Evolutionary conservation across 2,888 invertebrate genomes (phyloP), one percentile per base, ranked within the genome.

Genomic region (Aplocera efformata): DNA sequence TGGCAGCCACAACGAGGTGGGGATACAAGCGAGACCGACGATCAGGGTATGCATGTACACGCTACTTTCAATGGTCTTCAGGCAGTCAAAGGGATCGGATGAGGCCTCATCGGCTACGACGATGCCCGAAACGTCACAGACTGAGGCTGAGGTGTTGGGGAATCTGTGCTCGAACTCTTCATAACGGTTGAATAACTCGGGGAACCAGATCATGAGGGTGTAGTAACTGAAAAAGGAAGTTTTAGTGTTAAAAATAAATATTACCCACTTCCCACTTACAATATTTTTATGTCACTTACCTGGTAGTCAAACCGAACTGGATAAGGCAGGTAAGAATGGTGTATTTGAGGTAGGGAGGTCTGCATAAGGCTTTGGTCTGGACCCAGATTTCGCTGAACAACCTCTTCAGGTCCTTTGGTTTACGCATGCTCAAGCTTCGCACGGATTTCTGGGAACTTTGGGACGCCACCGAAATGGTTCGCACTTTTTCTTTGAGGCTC

Each of bases 191-290:
- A 96, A 96, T 60, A 96, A 79, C 75, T 96, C 96, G 7, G 96
- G 96, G 81, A 96, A 96, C 96, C 96, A 97, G 72, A 96, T 92
- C 94, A 96, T 96, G 27, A 96, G 82, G 5, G 96, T 96, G 75
- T 96, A 96, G 81, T 96, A 96, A 67, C 96, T 96, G 83, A n/a
- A 64, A 60, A 23, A 0, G n/a, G n/a, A 34, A 29, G 8, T 32
- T 5, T 3, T 3, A 17, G 13, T 17, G 3, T 3, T 17, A 17
- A 17, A n/a, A n/a, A n/a, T n/a, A n/a, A n/a, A n/a, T n/a, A n/a
- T n/a, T n/a, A n/a, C n/a, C n/a, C n/a, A n/a, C n/a, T n/a, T n/a
- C n/a, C n/a, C n/a, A n/a, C n/a, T n/a, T n/a, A n/a, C n/a, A n/a
- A n/a, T n/a, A n/a, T 17, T 3, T 17, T 17, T 17, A 3, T 3